A percentile compares a stretch with the other conserved stretches of the same genome.
These are phyloP conservation scores for Centropristis striata DNA, from an alignment of 2,113 vertebrate genomes.

Conservation along the genomic window DNA sequence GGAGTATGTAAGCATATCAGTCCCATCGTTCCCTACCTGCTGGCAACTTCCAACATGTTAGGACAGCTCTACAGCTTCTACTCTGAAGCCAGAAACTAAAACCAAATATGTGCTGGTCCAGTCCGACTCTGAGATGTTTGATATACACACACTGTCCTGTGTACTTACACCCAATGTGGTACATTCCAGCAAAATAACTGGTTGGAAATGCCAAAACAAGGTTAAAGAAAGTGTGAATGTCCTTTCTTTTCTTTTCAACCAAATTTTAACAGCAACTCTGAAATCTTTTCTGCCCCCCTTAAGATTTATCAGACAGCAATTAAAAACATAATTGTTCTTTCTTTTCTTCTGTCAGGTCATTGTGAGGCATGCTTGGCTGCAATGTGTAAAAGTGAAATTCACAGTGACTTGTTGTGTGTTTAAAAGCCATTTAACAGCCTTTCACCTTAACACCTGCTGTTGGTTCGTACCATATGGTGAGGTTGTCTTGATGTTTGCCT, in stretches of 20 bases:
- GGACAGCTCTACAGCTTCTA: conserved; percentile 14
- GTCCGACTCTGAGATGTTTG: not conserved
- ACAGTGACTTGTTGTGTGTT: not conserved
- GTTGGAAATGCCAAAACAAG: conserved; percentile 17
- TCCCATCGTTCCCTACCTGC: not conserved
- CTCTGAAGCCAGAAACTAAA: not conserved
- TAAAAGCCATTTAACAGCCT: conserved; percentile 23
- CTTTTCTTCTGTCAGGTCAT: not conserved
- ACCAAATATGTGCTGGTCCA: not conserved
- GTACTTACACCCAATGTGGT: not conserved
- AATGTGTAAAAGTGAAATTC: not conserved
- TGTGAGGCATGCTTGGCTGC: not conserved
- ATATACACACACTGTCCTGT: too few species aligned
- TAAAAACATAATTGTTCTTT: not conserved
- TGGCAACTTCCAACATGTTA: conserved; percentile 28
- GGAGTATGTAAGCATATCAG: not conserved
- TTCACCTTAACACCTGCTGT: not conserved
- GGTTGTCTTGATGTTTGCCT: conserved; percentile 15
- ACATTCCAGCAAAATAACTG: conserved; percentile 35
- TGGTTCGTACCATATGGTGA: not conserved
- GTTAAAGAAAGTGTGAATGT: not conserved
- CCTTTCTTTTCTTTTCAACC: not conserved
- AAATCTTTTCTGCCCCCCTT: not conserved
- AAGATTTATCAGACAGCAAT: not conserved
- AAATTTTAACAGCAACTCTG: not conserved